Base-by-base conservation (phyloP, 2,797 vertebrate genomes). In the Petrocephalus schoutedeni region DNA sequence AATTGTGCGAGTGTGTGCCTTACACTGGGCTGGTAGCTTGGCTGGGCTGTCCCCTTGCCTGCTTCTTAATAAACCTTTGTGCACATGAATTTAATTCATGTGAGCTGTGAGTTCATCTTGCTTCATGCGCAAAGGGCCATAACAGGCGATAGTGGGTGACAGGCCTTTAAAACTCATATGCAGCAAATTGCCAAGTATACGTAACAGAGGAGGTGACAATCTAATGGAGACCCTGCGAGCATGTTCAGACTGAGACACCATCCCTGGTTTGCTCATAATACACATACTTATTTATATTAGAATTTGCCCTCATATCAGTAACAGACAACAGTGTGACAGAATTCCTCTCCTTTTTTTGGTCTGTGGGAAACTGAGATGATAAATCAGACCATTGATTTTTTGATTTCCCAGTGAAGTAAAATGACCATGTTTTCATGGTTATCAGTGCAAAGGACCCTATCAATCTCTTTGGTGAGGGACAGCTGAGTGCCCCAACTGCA, bases 361-460 rank as follows among this genome's bases (percentile, higher is more conserved):
- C 49, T 32, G 45, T 77, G 45, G 28, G 58, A 41, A 57, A 53
- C 82, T 53, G 87, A 45, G 56, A 45, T 45, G 57, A 88, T 88
- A 85, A 88, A 88, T 85, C 87, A 88, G 58, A 32, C 77, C 56
- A 88, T 88, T 71, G 57, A 85, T 88, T 82, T 49, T 82, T 88
- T 71, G 57, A 85, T 88, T 82, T 49, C 87, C 49, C 51, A 51
- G 87, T 80, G 57, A 85, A 54, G 82, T 49, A 85, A 88, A 85
- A 88, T 58, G 59, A 67, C 36, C 87, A 85, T 85, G 57, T 88
- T 54, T 88, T 85, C 77, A 71, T 57, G 80, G 87, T 85, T 88
- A 53, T 88, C 61, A 71, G 45, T 64, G 80, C 80, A 88, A 85
- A 83, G 74, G 82, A 54, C 58, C 28, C 87, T n/a, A 82, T 87